Evolutionary conservation across 2,113 vertebrate genomes (phyloP), one percentile per base, ranked within the genome.

Genomic region (Chinchilla lanigera): DNA sequence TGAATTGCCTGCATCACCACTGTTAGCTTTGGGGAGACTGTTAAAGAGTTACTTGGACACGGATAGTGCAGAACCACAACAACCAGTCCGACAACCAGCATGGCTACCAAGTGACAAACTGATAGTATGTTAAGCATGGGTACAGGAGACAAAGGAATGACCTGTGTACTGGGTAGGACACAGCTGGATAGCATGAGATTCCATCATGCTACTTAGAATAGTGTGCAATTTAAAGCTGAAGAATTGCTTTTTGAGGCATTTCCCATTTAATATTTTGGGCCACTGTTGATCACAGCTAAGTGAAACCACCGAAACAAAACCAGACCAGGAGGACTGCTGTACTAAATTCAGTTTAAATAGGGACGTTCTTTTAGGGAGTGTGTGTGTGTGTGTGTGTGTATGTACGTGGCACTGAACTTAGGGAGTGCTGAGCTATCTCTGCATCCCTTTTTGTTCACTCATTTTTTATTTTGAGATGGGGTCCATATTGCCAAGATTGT

Each of bases 281-380:
- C 44, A 28, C 33, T 65, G 35, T 60, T 75, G 16, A 84, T 22
- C 22, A 47, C 30, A 75, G 10, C 67, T 77, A 63, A 84, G 20
- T 75, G 44, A 75, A 90, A 52, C n/a, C 58, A 85, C 19, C 26
- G 47, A 56, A 47, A 65, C 14, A 56, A 61, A 69, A 44, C 14
- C n/a, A 67, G 47, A 80, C 30, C 47, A 35, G 67, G 7, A 58
- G 24, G 30, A 69, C 3, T 54, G 41, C 9, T 13, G 17, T 38
- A 38, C 38, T 94, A 75, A 83, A 93, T 47, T 85, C 30, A 84
- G 11, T 80, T 97, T 90, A 96, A 81, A 69, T 87, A 63, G 87
- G 67, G 60, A 69, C 9, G 5, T 83, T 84, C 83, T 67, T 60
- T 84, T 5, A 96, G 28, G 54, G 14, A 20, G 50, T 44, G 41